Base-by-base conservation (phyloP, 2,888 invertebrate species). In the Proisotoma minuta region DNA sequence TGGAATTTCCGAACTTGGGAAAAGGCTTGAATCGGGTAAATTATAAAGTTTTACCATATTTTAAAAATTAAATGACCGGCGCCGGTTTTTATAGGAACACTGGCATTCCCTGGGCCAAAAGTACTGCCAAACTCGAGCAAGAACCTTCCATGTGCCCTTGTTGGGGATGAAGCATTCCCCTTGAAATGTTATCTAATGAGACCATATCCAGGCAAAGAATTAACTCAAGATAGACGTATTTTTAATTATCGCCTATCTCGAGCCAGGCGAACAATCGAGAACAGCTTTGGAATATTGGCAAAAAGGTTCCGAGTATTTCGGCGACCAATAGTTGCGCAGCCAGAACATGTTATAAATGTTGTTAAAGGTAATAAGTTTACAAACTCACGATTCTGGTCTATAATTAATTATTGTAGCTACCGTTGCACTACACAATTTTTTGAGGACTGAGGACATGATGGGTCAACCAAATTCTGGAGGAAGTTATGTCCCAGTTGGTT, bases 111-210 rank as follows among this genome's bases (percentile, higher is more conserved):
- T 1, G 24, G 26, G 23, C 56, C 57, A 10, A 24, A 53, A 24
- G 15, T 27, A 18, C 22, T 68, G 10, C 54, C 62, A 3, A 15
- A 26, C 1, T 56, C 53, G 3, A 20, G 27, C 4, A 34, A 10
- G 1, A n/a, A 18, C 2, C 26, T 62, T 5, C 65, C 68, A 15
- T 59, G 43, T 24, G 24, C 51, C 15, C 54, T 69, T 18, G 49
- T 67, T 1, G 67, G 59, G 26, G 71, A 71, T 23, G 65, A 63
- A 34, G 71, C 64, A 0, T 71, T 71, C 52, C 65, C 66, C 1
- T 43, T 71, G n/a, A 28, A 12, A 8, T 15, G 23, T 10, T 29
- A 59, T 10, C 20, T 71, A 5, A 63, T 69, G 71, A 56, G 59
- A 12, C 71, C 65, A 1, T 71, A 39, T 47, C 62, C 67, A 8